These are phyloP conservation scores for Ptychodera flava DNA, from an alignment of 35 echinoderm and acorn worm genomes.

Conservation along the genomic window DNA sequence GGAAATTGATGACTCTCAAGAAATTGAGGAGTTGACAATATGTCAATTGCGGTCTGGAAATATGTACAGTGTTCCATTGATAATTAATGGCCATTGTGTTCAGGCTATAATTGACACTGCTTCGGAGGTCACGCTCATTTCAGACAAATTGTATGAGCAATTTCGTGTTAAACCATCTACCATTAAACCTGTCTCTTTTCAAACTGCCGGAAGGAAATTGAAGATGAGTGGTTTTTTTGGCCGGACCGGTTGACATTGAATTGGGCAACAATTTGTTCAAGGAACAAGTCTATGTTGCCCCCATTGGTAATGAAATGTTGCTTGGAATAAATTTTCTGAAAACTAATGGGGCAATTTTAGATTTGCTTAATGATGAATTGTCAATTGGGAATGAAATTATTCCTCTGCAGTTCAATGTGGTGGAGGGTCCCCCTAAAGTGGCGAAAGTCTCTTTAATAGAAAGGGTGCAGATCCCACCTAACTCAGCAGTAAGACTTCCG, in stretches of 20 bases:
- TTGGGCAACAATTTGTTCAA: conserved; percentile 10
- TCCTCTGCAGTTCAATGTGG: conserved; percentile 1
- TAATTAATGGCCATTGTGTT: no score
- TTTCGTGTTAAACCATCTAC: no score
- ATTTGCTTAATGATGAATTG: conserved; percentile 8
- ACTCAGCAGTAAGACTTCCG: conserved; percentile 15
- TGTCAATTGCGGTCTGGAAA: no score
- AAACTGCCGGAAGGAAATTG: no score
- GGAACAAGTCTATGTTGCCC: conserved; percentile 32
- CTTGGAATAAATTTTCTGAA: conserved; percentile 38
- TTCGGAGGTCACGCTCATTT: no score
- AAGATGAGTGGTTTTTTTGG: conserved; percentile 20
- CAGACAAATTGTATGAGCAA: no score
- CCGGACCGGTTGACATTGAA: conserved; percentile 24
- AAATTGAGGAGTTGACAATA: no score
- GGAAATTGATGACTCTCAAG: no score
- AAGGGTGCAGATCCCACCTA: conserved; percentile 14
- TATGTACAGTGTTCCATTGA: no score
- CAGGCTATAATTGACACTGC: no score
- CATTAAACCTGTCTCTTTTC: no score
- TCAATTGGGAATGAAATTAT: conserved; percentile 13
- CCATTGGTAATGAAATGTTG: conserved; percentile 45
- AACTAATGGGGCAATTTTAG: neutral
- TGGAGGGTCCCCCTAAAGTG: neutral
- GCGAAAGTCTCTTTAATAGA: conserved; percentile 8